Conservation (phyloP, 2,797 vertebrate species). For the Acanthopagrus latus region DNA sequence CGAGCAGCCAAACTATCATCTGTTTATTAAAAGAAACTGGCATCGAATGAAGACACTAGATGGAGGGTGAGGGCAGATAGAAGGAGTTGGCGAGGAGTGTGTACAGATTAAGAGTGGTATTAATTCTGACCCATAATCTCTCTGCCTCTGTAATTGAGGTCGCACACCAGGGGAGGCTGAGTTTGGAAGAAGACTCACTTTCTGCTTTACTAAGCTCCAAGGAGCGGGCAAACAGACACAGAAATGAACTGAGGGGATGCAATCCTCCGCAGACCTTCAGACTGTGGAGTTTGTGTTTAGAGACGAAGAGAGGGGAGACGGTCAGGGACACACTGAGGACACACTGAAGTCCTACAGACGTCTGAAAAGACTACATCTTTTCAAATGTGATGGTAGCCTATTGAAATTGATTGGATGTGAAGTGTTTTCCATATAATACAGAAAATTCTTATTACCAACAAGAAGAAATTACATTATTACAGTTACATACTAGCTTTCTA, state of each 20-base stretch:
- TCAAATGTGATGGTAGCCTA: not conserved
- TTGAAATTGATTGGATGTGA: not conserved
- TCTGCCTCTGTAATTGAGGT: constrained; percentile 85
- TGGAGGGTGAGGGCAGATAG: constrained; percentile 50
- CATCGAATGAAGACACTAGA: constrained; percentile 55
- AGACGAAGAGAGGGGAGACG: constrained; percentile 42
- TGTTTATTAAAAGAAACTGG: constrained; percentile 70
- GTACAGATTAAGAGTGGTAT: constrained; percentile 81
- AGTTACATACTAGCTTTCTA: too few relatives aligned
- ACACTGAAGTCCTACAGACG: constrained; percentile 16
- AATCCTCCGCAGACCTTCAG: constrained; percentile 49
- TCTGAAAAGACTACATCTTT: constrained; percentile 1
- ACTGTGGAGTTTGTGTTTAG: constrained; percentile 52
- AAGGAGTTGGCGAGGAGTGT: constrained; percentile 55
- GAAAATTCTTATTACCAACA: not conserved
- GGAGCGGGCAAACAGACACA: constrained; percentile 63
- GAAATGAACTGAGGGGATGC: constrained; percentile 56
- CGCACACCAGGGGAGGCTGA: constrained; percentile 74
- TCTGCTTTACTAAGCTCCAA: constrained; percentile 70
- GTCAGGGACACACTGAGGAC: constrained; percentile 32
- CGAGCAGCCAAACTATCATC: constrained; percentile 42
- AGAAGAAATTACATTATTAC: too few relatives aligned
- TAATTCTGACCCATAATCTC: constrained; percentile 84
- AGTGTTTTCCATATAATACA: not conserved
- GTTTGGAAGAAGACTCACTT: constrained; percentile 71